Evolutionary conservation across 1,140 invertebrate species (phyloP).

Genomic region (Drosophila chauvacae): DNA sequence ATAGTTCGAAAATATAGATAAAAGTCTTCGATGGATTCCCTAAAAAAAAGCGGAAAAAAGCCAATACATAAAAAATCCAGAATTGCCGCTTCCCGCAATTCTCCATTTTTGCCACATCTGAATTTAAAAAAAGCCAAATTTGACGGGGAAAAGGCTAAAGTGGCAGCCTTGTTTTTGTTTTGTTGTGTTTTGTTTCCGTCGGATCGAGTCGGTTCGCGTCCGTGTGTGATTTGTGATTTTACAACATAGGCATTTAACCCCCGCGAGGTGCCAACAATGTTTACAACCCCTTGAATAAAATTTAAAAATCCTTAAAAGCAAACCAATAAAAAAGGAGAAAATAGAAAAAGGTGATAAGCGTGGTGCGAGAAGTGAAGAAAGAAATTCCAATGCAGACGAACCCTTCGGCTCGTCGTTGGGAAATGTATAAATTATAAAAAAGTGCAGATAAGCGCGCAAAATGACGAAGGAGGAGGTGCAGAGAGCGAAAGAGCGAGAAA

Average conservation of each 20-base stretch:
- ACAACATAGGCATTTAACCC: slow-evolving; percentile 14
- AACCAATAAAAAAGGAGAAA: background rate
- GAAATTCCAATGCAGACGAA: slow-evolving; percentile 70
- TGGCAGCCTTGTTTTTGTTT: background rate
- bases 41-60: no score
- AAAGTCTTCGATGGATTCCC: no score
- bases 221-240: slow-evolving; percentile 14
- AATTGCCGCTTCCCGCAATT: no score
- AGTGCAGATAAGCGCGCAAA: slow-evolving; percentile 78
- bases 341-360: slow-evolving; percentile 43
- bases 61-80: no score
- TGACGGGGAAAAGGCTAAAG: no score
- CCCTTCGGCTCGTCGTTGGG: slow-evolving; percentile 48
- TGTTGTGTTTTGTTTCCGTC: slow-evolving; percentile 26
- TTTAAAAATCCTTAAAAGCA: background rate
- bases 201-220: slow-evolving; percentile 2
- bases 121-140: no score
- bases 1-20: no score
- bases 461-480: slow-evolving; percentile 32
- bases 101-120: no score
- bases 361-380: slow-evolving; percentile 35
- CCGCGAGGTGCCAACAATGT: slow-evolving; percentile 28
- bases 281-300: slow-evolving; percentile 2
- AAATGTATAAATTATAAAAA: slow-evolving; percentile 55
- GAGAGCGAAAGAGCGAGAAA: slow-evolving; percentile 34